These are phyloP conservation scores for Hafferia zeledoni DNA, from an alignment of 2,797 vertebrate species.

Conservation along the genomic window DNA sequence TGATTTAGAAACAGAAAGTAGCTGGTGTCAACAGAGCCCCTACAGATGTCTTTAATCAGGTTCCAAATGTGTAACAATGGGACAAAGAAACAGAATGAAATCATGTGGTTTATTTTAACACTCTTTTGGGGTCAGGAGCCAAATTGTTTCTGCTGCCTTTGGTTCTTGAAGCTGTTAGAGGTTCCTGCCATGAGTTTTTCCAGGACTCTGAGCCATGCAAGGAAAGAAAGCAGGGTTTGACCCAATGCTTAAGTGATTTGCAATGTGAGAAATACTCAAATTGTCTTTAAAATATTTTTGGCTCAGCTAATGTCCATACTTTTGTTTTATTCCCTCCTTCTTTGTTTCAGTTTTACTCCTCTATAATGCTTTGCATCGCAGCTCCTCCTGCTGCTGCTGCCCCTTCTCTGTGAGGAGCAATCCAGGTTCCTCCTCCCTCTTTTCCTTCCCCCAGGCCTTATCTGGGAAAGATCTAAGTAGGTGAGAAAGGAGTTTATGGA, in stretches of 20 bases:
- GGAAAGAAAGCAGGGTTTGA: neutral
- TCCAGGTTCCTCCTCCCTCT: neutral
- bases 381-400: neutral
- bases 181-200: neutral
- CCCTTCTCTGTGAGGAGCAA: neutral
- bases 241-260: neutral
- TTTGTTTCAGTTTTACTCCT: neutral
- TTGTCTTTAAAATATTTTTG: neutral
- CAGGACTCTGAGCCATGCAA: neutral
- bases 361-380: neutral
- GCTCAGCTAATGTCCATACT: neutral
- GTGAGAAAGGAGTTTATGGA: neutral
- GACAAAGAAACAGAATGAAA: neutral
- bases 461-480: neutral
- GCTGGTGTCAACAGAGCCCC: neutral
- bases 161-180: neutral
- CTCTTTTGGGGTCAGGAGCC: constrained; percentile 18
- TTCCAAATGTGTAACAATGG: constrained; percentile 29
- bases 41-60: constrained; percentile 39
- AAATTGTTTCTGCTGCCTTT: neutral
- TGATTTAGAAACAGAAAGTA: constrained; percentile 29
- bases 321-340: neutral
- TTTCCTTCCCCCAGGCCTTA: neutral
- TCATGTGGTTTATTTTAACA: constrained; percentile 4
- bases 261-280: neutral